Percentiles rank a stretch among this genome's conserved stretches.
phyloP scores from a whole-genome alignment of 2,113 vertebrate genomes.

The Prunella fulvescens region DNA sequence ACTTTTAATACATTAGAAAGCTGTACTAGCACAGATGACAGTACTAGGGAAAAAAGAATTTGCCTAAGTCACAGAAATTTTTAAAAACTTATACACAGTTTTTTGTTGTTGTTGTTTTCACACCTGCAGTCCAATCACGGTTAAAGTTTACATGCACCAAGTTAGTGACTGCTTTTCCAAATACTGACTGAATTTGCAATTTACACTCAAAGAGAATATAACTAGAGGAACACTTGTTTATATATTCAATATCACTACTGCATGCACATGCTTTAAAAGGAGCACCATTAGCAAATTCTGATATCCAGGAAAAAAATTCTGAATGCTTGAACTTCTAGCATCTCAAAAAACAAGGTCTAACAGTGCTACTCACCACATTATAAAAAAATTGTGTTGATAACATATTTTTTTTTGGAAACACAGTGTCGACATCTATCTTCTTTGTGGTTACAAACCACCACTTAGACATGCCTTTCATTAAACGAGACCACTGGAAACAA shows the following conservation, averaged over 20 bases:
- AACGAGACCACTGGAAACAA: not conserved
- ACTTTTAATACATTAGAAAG: not conserved
- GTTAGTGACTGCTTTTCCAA: not conserved
- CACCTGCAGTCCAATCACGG: slow-evolving; percentile 39
- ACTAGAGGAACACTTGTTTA: not conserved
- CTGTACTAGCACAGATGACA: not conserved
- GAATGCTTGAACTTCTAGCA: not conserved
- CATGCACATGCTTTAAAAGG: not conserved
- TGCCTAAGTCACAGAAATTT: not conserved
- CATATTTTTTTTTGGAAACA: not conserved
- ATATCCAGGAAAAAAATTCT: not conserved
- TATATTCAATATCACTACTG: not conserved
- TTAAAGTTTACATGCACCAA: not conserved
- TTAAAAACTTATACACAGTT: not conserved
- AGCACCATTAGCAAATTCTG: not conserved
- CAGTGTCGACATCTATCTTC: not conserved
- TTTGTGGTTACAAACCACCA: not conserved
- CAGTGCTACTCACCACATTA: not conserved
- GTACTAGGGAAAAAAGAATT: not conserved
- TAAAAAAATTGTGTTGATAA: not conserved
- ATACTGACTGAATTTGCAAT: not conserved
- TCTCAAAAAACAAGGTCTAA: not conserved
- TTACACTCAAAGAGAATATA: not conserved
- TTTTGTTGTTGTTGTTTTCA: slow-evolving; percentile 1
- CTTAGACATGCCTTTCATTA: not conserved